Percentiles rank a stretch among this genome's conserved stretches.
phyloP scores from a whole-genome alignment of 2,113 vertebrate species.

The Callionymus lyra region DNA sequence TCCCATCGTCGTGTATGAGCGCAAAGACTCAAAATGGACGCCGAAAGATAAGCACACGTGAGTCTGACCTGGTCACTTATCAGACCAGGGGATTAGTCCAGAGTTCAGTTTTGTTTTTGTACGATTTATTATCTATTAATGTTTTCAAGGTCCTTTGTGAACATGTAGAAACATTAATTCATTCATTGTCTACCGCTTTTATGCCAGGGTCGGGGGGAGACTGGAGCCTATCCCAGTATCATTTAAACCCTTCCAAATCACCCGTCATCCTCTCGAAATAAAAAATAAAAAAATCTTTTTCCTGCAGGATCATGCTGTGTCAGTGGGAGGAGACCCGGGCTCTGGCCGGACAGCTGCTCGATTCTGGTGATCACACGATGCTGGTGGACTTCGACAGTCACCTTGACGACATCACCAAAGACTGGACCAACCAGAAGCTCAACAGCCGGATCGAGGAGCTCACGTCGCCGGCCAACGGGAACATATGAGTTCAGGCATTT shows the following conservation, averaged over 20 bases:
- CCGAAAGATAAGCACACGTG: conserved; percentile 87
- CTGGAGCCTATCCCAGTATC: too few relatives aligned
- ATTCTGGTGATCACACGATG: conserved; percentile 65
- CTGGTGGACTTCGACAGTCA: conserved; percentile 85
- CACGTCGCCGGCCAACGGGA: conserved; percentile 70
- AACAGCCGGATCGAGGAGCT: conserved; percentile 76
- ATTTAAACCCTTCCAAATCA: too few relatives aligned
- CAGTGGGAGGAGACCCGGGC: conserved; percentile 81
- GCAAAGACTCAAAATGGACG: conserved; percentile 71
- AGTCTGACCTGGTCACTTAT: too few relatives aligned
- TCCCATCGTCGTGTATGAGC: conserved; percentile 80
- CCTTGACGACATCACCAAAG: conserved; percentile 81
- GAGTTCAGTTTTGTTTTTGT: too few relatives aligned
- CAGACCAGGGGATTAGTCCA: too few relatives aligned
- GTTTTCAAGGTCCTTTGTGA: too few relatives aligned
- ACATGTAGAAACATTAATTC: too few relatives aligned
- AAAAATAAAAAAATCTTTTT: too few relatives aligned
- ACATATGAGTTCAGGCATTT: conserved; percentile 35
- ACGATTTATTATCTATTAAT: too few relatives aligned
- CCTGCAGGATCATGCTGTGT: conserved; percentile 79
- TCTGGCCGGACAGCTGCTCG: conserved; percentile 70
- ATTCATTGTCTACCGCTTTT: too few relatives aligned
- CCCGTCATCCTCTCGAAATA: too few relatives aligned
- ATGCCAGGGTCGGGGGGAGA: too few relatives aligned
- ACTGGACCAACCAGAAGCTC: conserved; percentile 85